Evolutionary conservation across 1,140 invertebrate genomes (phyloP).

Genomic region (Gonioctena quinquepunctata): DNA sequence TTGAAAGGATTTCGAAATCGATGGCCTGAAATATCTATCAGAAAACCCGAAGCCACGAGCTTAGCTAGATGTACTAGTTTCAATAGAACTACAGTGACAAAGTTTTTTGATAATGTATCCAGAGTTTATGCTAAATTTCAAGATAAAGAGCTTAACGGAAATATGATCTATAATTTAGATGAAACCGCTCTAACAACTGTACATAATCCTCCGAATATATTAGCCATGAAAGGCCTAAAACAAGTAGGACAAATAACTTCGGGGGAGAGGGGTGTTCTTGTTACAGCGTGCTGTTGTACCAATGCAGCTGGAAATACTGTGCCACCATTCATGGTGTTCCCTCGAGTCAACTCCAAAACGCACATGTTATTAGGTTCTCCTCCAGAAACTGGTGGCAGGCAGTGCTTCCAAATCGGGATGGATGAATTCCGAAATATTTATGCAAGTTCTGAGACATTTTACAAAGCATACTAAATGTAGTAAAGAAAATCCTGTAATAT

Average conservation of each 20-base stretch:
- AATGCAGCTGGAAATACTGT: slow-evolving; percentile 47
- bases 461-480: slow-evolving; percentile 15
- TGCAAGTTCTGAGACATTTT: slow-evolving; percentile 29
- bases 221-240: slow-evolving; percentile 51
- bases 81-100: too few relatives aligned
- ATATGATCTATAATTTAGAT: slow-evolving; percentile 57
- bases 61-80: too few relatives aligned
- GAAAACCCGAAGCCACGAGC: too few relatives aligned
- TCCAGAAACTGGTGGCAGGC: slow-evolving; percentile 32
- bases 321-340: slow-evolving; percentile 52
- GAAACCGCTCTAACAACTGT: slow-evolving; percentile 58
- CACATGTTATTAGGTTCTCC: slow-evolving; percentile 44
- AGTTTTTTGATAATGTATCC: too few relatives aligned
- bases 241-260: slow-evolving; percentile 53
- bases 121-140: too few relatives aligned
- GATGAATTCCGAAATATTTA: slow-evolving; percentile 19
- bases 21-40: too few relatives aligned
- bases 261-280: slow-evolving; percentile 51
- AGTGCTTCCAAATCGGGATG: slow-evolving; percentile 22
- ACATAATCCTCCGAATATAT: slow-evolving; percentile 51
- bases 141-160: too few relatives aligned
- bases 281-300: slow-evolving; percentile 46
- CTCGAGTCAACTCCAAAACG: slow-evolving; percentile 43
- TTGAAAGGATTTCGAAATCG: too few relatives aligned
- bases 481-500: slow-evolving; percentile 10